Conservation (phyloP, 2,888 invertebrate species). For the Mythimna ferrago region DNA sequence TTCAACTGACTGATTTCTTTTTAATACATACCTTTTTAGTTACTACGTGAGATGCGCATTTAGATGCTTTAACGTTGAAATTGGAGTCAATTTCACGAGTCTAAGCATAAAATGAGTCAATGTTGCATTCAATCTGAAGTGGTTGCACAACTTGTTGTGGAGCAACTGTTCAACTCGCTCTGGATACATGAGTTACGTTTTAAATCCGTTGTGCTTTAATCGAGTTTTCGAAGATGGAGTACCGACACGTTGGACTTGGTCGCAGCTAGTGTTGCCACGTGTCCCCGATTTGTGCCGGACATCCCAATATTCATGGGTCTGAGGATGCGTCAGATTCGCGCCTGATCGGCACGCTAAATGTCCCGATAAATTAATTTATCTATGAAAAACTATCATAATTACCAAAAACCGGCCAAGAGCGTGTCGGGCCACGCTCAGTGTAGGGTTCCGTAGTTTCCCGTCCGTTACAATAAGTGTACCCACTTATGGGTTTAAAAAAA, state of each 20-base stretch:
- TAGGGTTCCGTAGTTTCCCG: too few relatives aligned
- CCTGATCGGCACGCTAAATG: too few relatives aligned
- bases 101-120: slow-evolving; percentile 42
- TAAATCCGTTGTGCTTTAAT: slow-evolving; percentile 43
- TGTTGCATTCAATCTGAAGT: slow-evolving; percentile 32
- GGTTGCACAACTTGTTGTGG: slow-evolving; percentile 43
- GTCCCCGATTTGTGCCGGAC: too few relatives aligned
- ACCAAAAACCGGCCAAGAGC: too few relatives aligned
- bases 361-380: too few relatives aligned
- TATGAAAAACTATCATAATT: too few relatives aligned
- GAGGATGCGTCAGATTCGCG: too few relatives aligned
- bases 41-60: slow-evolving; percentile 16
- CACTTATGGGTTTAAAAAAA: too few relatives aligned
- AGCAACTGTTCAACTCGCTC: slow-evolving; percentile 40
- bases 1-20: slow-evolving; percentile 57
- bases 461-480: too few relatives aligned
- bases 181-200: slow-evolving; percentile 43
- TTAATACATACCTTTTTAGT: slow-evolving; percentile 47
- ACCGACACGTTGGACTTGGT: slow-evolving; percentile 21
- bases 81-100: slow-evolving; percentile 41
- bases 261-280: background rate
- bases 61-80: slow-evolving; percentile 23
- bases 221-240: slow-evolving; percentile 48
- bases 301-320: too few relatives aligned
- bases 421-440: too few relatives aligned